A percentile compares a stretch with the other conserved stretches of the same genome.
Evolutionary conservation across 2,113 vertebrate species (phyloP).

Genomic region (Gopherus flavomarginatus): DNA sequence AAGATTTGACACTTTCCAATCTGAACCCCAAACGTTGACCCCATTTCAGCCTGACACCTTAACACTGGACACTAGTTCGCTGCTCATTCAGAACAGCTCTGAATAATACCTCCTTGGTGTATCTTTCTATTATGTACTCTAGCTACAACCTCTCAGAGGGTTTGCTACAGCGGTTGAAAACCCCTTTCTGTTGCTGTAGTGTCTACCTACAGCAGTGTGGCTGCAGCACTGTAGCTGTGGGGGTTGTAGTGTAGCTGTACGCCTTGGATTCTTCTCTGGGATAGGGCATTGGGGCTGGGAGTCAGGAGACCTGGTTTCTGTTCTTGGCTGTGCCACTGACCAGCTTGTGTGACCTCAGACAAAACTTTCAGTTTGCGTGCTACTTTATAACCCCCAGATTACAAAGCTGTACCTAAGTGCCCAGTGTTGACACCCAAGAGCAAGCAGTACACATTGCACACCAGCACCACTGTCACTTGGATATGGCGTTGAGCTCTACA

Average conservation of each 20-base stretch:
- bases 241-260: neutral
- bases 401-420: neutral
- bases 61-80: neutral
- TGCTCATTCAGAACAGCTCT: neutral
- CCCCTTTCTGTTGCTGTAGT: neutral
- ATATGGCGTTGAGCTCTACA: neutral
- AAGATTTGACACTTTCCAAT: neutral
- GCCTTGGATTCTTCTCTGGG: neutral
- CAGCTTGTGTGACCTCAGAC: neutral
- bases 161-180: neutral
- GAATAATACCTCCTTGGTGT: neutral
- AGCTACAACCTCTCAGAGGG: neutral
- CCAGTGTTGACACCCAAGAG: neutral
- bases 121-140: neutral
- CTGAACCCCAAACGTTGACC: neutral
- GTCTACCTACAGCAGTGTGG: neutral
- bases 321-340: neutral
- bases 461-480: neutral
- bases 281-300: neutral
- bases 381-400: neutral
- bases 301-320: neutral
- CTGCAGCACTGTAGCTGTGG: neutral
- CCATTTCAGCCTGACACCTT: neutral
- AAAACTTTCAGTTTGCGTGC: neutral
- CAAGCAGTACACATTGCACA: neutral